Conservation (phyloP, 2,113 vertebrate species). For the Paramormyrops kingsleyae region DNA sequence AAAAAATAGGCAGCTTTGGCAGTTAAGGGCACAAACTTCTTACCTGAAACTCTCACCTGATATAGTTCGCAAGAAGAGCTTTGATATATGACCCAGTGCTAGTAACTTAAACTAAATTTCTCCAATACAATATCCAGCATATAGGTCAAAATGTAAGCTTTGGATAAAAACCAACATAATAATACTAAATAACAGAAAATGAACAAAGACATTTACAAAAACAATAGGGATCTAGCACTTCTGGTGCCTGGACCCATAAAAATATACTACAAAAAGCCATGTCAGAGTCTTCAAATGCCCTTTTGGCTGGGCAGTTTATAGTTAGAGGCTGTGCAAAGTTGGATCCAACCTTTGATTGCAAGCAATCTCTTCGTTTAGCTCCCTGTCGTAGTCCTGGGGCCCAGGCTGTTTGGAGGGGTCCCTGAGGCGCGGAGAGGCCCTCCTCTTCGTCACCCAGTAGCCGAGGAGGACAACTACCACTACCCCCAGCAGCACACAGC, state of each 20-base stretch:
- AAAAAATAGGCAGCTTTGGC: not conserved
- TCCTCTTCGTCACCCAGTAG: not conserved
- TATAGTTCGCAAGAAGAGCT: not conserved
- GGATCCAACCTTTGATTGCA: not conserved
- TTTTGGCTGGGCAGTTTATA: not conserved
- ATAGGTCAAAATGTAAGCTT: not conserved
- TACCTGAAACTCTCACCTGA: not conserved
- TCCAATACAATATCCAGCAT: not conserved
- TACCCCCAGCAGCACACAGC: slow-evolving; percentile 25
- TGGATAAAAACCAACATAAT: not conserved
- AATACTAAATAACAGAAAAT: not conserved
- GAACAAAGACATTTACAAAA: not conserved
- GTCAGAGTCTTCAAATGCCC: not conserved
- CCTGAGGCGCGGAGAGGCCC: not conserved
- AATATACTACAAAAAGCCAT: not conserved
- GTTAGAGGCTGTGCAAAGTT: not conserved
- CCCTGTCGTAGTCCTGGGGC: not conserved
- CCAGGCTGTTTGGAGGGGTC: not conserved
- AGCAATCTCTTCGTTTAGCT: not conserved
- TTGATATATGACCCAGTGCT: not conserved
- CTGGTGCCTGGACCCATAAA: not conserved
- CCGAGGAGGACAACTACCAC: slow-evolving; percentile 16
- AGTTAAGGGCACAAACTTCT: not conserved
- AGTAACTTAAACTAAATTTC: not conserved
- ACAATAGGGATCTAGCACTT: not conserved